Evolutionary conservation across 2,888 invertebrate species (phyloP), one percentile per base, ranked within the genome.

Genomic region (Leptogaster cylindrica): DNA sequence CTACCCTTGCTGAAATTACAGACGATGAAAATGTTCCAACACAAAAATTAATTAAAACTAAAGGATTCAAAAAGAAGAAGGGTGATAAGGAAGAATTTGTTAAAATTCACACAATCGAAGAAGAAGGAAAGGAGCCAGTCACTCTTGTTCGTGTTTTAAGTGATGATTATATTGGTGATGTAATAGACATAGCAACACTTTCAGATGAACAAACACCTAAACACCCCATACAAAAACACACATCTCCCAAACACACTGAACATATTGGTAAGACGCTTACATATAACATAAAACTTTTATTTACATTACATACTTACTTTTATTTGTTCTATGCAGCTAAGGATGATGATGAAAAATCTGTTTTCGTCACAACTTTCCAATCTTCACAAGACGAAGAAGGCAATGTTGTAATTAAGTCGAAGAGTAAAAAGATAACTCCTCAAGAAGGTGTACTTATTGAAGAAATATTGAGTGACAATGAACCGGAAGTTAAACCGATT

Each of bases 81-180:
- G 79, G 76, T 18, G 76, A 28, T 23, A 70, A 70, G 23, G 63
- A 70, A 25, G 78, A 82, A 72, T 73, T 78, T 12, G 81, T 79
- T 0, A 76, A 79, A 74, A 82, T 84, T 71, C 79, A 81, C 71
- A 83, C 83, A 0, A 73, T 82, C 36, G 81, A 83, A 70, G 82
- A 83, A 75, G 82, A 82, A 66, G 82, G 81, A 46, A 79, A 83
- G 73, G 75, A 79, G 70, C 83, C 83, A 10, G 75, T 80, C 65
- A 78, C 80, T 3, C 76, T 79, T 2, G 75, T 72, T 0, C 81
- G 81, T 70, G 81, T 84, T 68, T 74, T 79, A 68, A 79, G 78
- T 71, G 77, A 78, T 72, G 79, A 75, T 39, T 75, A 74, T 67
- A 75, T 79, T 65, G 74, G 75, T 31, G 78, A 78, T 70, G 76